Evolutionary conservation across 1,140 invertebrate genomes (phyloP), one percentile per base, ranked within the genome.

Genomic region (Drosophila oshimai): DNA sequence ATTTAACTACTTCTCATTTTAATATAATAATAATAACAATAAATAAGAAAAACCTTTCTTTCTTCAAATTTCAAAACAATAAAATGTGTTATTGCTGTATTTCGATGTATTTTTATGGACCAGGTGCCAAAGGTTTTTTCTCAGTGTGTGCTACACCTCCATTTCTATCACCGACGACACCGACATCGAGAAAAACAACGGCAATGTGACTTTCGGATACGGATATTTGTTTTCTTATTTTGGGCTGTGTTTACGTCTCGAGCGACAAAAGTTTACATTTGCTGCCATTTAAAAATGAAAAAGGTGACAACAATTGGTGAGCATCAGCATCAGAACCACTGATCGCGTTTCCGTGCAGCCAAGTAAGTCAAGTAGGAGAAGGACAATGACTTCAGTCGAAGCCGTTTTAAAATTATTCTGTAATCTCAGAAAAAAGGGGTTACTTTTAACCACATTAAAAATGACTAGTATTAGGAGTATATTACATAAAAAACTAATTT

Each of bases 261-360:
- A 26, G 9, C 41, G 22, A 44, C 41, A 44, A 44, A 41, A 44
- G 41, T 44, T 44, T 44, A 44, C 41, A 22, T 44, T 44, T 24
- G 22, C 41, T 44, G 22, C 24, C 41, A 44, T 44, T 44, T 44
- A 44, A 44, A 44, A 24, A 44, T 44, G 22, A 44, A 44, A 22
- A 42, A 44, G 15, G 41, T 44, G 41, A 44, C 41, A 44, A 24
- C n/a, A 42, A 24, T n/a, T 20, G 20, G 24, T 42, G 39, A n/a
- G 39, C 39, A 42, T 26, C 41, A 26, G n/a, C n/a, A n/a, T n/a
- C n/a, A n/a, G n/a, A 44, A 44, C 24, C 41, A 44, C 41, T 26
- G 12, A 10, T 44, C 41, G 1, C 26, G 22, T 24, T n/a, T 5
- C 7, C 7, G 22, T 9, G 2, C 12, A 9, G 3, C 20, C n/a